Evolutionary conservation across 2,113 vertebrate species (phyloP).

Genomic region (Indicator maculatus): DNA sequence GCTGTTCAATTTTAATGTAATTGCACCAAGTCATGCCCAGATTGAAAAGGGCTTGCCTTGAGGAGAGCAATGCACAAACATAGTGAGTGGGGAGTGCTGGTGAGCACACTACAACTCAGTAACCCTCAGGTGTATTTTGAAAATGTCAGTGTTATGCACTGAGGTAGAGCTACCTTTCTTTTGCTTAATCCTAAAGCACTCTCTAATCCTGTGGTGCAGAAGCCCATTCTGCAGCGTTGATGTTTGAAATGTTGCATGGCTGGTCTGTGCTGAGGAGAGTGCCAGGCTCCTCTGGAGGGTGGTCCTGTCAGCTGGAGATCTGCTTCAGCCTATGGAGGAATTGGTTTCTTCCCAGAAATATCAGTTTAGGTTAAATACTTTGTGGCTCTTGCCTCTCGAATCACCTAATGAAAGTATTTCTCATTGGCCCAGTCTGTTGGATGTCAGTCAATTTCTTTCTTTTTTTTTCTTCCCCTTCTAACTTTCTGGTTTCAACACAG

Average conservation of each 20-base stretch:
- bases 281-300: accelerated
- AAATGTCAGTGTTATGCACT: background rate
- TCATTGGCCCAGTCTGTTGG: background rate
- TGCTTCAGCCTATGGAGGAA: background rate
- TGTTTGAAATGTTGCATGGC: background rate
- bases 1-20: background rate
- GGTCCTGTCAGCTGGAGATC: background rate
- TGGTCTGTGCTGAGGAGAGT: background rate
- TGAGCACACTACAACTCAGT: background rate
- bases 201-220: background rate
- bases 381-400: background rate
- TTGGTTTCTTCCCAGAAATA: background rate
- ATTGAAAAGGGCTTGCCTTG: background rate
- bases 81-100: accelerated
- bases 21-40: background rate
- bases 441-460: background rate
- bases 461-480: background rate
- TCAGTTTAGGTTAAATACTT: background rate
- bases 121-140: background rate
- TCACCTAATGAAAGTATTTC: background rate
- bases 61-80: accelerated
- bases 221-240: accelerated
- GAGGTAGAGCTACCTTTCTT: background rate
- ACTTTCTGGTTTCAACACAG: background rate
- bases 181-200: background rate